Evolutionary conservation across 2,888 invertebrate genomes (phyloP), one percentile per base, ranked within the genome.

Genomic region (Phlogophora meticulosa): DNA sequence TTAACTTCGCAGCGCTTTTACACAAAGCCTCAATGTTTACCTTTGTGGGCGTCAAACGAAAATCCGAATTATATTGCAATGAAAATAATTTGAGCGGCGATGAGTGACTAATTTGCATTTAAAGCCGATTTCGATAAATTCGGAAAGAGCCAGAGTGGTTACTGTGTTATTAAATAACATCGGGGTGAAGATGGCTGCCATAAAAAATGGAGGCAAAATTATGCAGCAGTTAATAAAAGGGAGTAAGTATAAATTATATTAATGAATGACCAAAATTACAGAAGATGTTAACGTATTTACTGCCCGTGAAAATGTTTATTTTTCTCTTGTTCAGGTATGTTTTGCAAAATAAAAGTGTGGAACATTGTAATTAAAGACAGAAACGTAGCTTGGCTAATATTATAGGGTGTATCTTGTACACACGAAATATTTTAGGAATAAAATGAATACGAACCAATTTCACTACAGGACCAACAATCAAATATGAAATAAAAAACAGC

Each of bases 81-180:
- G 4, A 75, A 57, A 40, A 69, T 75, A n/a, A 62, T 62, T 69
- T 53, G 15, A 24, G 7, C 36, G 36, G 4, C 10, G 34, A 53
- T 53, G 38, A 40, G 34, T 42, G n/a, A 68, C 20, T 48, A 46
- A 73, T 72, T 72, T 55, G 34, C 28, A 59, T 71, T 72, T 49
- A 55, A 58, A 67, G 34, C 38, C 15, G 43, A 55, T 70, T 17
- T 1, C 32, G 60, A 38, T 67, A 55, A 42, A 49, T 43, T 57
- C 13, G 9, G 17, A 1, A 43, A 58, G 11, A 24, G 45, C 38
- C 34, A 28, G 17, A n/a, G 9, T 51, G 40, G 10, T 73, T n/a
- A 36, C 48, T 15, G 36, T 43, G 36, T 64, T 42, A 63, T 49
- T 51, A 72, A 70, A 64, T 70, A 45, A 28, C 20, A 34, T 45